Conservation (phyloP, 2,888 invertebrate species). For the Chrysopilus asiliformis region DNA sequence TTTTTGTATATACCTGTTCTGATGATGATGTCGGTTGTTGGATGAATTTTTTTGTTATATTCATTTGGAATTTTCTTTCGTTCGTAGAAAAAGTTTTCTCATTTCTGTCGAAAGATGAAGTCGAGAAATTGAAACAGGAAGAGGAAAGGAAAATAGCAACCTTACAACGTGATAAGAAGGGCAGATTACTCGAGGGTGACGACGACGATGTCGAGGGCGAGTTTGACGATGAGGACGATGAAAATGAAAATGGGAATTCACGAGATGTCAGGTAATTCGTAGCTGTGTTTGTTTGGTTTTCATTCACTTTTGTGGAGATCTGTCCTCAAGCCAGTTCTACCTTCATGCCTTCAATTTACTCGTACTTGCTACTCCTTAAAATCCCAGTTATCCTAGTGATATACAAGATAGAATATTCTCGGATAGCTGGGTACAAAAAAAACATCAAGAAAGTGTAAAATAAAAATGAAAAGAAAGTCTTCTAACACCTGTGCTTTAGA, state of each 20-base stretch:
- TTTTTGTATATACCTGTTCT: slow-evolving; percentile 13
- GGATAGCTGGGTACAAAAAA: too few species aligned
- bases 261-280: slow-evolving; percentile 16
- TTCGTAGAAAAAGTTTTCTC: slow-evolving; percentile 75
- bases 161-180: slow-evolving; percentile 34
- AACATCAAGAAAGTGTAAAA: too few species aligned
- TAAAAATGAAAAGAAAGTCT: too few species aligned
- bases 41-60: neutral
- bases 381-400: too few species aligned
- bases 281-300: too few species aligned
- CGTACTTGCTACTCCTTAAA: too few species aligned
- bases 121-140: slow-evolving; percentile 86
- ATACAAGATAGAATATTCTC: too few species aligned
- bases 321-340: too few species aligned
- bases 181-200: slow-evolving; percentile 33
- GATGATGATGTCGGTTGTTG: too few species aligned
- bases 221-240: slow-evolving; percentile 23
- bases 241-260: slow-evolving; percentile 18
- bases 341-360: too few species aligned
- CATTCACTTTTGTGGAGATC: too few species aligned
- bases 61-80: slow-evolving; percentile 2
- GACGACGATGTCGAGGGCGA: slow-evolving; percentile 21
- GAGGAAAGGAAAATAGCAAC: slow-evolving; percentile 78
- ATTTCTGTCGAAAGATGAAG: slow-evolving; percentile 86
- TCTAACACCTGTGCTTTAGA: too few species aligned